Base-by-base conservation (phyloP, 2,797 vertebrate species). In the Halcyon smyrnensis region DNA sequence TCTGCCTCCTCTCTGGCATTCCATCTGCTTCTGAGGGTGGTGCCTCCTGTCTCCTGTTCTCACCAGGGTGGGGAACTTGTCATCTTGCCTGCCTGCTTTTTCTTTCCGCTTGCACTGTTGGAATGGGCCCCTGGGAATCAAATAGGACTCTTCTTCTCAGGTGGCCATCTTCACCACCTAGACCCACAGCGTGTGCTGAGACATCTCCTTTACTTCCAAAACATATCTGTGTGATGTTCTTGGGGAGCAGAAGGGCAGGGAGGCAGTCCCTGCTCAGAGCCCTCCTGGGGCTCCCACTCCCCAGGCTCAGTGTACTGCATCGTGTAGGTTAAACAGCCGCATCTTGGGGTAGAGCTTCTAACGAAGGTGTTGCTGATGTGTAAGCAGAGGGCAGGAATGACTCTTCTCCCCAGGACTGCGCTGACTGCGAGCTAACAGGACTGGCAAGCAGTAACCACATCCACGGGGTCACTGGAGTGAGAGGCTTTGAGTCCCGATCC, bases 191-290 rank as follows among this genome's bases (percentile, higher is more conserved):
- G 7, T 78, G 43, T 76, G 45, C 60, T 48, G 34, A 62, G 50
- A 19, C 43, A 5, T 0, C 32, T 54, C n/a, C 27, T 93, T 53
- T 45, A 8, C 50, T 70, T 71, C 43, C 50, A 65, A 51, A 1
- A 16, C 0, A 0, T 14, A 6, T 34, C 37, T 0, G 0, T 25
- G 63, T 21, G 51, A 8, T 28, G 19, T 67, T 68, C 24, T 6
- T 1, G 4, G 14, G 48, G 68, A 60, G 20, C 32, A 64, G 43
- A 45, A 82, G 43, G 48, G 5, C 28, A 15, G 15, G 60, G 30
- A 77, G n/a, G 24, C 45, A 64, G 39, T 20, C 64, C 39, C 41
- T 6, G 36, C 54, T 86, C 13, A 0, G 68, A 63, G 84, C 37
- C 41, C 46, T 70, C n/a, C 71, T 3, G 1, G 25, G 36, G 43